phyloP scores from a whole-genome alignment of 1,140 invertebrate species.

The Anthonomus grandis region DNA sequence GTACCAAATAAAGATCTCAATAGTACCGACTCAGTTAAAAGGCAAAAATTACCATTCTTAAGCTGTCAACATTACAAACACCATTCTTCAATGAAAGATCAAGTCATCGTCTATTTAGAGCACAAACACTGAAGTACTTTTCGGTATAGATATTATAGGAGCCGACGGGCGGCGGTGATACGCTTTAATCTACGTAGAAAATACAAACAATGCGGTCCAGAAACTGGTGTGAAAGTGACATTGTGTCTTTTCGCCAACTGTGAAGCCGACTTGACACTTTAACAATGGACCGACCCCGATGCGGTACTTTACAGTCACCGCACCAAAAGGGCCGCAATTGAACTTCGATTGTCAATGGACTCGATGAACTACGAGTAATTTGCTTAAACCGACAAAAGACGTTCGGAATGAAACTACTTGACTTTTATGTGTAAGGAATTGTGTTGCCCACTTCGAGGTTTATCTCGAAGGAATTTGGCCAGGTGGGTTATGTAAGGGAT shows the following conservation, averaged over 20 bases:
- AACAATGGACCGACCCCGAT: slow-evolving; percentile 40
- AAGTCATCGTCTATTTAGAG: slow-evolving; percentile 25
- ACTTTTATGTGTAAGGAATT: slow-evolving; percentile 18
- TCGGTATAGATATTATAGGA: too few species aligned
- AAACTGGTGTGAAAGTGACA: slow-evolving; percentile 44
- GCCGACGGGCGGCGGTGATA: slow-evolving; percentile 15
- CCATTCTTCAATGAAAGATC: too few species aligned
- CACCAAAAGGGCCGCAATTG: slow-evolving; percentile 36
- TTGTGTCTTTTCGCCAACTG: slow-evolving; percentile 42
- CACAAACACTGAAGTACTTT: slow-evolving; percentile 12
- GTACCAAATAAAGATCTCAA: too few species aligned
- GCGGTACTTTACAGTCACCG: slow-evolving; percentile 41
- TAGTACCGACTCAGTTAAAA: slow-evolving; percentile 9
- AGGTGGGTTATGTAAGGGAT: too few species aligned
- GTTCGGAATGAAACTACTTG: slow-evolving; percentile 12
- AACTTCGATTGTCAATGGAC: slow-evolving; percentile 34
- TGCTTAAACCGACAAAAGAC: slow-evolving; percentile 38
- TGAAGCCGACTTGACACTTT: slow-evolving; percentile 39
- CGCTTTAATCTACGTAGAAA: slow-evolving; percentile 38
- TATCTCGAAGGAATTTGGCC: slow-evolving; percentile 10
- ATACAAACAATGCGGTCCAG: slow-evolving; percentile 43
- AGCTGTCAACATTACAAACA: slow-evolving; percentile 9
- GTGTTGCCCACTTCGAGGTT: slow-evolving; percentile 14
- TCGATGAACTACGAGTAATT: slow-evolving; percentile 40
- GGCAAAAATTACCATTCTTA: slow-evolving; percentile 11